Conservation (phyloP, 2,797 vertebrate genomes). For the Malurus splendens region DNA sequence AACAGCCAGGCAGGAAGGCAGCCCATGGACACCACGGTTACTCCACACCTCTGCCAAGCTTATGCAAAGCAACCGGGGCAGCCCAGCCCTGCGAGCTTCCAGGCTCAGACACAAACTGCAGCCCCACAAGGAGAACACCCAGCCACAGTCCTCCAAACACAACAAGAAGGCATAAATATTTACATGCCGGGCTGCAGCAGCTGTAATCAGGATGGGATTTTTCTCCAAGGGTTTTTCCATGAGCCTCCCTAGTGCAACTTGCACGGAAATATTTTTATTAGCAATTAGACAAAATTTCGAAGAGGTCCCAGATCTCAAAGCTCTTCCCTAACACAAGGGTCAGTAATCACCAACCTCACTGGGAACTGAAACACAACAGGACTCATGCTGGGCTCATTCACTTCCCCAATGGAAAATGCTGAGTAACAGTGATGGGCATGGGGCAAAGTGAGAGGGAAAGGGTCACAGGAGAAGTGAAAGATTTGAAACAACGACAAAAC, state of each 20-base stretch:
- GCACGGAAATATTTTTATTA: neutral
- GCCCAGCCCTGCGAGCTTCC: neutral
- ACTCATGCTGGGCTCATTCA: neutral
- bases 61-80: neutral
- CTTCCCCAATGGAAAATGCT: neutral
- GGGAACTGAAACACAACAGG: neutral
- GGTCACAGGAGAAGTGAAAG: neutral
- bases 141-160: neutral
- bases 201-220: neutral
- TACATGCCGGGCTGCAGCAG: neutral
- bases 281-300: neutral
- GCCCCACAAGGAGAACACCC: rapidly evolving
- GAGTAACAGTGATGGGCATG: neutral
- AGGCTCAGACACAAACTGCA: neutral
- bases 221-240: neutral
- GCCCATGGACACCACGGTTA: conserved; percentile 8
- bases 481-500: neutral
- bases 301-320: neutral
- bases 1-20: conserved; percentile 17
- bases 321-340: neutral
- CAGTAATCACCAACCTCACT: neutral
- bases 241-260: neutral
- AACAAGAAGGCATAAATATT: neutral
- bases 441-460: neutral
- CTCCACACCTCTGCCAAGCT: neutral